Evolutionary conservation across 2,797 vertebrate genomes (phyloP).

Genomic region (Pseudotriccus pelzelni): DNA sequence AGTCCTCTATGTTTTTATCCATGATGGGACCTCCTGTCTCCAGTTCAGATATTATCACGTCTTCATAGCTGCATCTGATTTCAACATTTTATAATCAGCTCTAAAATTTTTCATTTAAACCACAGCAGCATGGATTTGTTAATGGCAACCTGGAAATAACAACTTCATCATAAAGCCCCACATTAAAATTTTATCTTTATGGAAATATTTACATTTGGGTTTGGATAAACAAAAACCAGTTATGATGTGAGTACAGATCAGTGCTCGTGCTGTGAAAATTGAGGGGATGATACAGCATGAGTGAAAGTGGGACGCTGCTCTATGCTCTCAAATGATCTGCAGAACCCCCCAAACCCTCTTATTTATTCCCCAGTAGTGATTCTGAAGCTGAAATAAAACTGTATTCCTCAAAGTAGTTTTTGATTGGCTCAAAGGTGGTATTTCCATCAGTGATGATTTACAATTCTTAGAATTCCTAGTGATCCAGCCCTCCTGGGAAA

Average conservation of each 20-base stretch:
- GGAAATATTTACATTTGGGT: slow-evolving; percentile 25
- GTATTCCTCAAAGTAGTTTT: neutral
- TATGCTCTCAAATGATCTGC: neutral
- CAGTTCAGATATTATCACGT: neutral
- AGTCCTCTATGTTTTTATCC: neutral
- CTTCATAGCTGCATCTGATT: neutral
- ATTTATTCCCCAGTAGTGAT: neutral
- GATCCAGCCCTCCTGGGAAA: neutral
- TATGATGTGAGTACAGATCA: neutral
- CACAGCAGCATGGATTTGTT: neutral
- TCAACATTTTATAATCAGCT: neutral
- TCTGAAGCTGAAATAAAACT: neutral
- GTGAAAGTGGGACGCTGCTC: neutral
- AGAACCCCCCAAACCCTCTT: neutral
- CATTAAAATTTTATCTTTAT: slow-evolving; percentile 49
- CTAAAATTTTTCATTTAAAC: slow-evolving; percentile 17
- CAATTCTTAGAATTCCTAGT: neutral
- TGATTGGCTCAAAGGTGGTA: neutral
- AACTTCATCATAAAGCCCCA: neutral
- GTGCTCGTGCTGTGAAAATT: neutral
- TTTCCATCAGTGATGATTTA: neutral
- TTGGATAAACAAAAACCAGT: slow-evolving; percentile 22
- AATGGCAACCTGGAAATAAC: slow-evolving; percentile 22
- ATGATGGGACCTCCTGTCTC: neutral
- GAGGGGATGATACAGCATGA: neutral